Percentiles rank a stretch among this genome's conserved stretches.
Conservation (phyloP, 2,888 invertebrate genomes). For the Clunio marinus region DNA sequence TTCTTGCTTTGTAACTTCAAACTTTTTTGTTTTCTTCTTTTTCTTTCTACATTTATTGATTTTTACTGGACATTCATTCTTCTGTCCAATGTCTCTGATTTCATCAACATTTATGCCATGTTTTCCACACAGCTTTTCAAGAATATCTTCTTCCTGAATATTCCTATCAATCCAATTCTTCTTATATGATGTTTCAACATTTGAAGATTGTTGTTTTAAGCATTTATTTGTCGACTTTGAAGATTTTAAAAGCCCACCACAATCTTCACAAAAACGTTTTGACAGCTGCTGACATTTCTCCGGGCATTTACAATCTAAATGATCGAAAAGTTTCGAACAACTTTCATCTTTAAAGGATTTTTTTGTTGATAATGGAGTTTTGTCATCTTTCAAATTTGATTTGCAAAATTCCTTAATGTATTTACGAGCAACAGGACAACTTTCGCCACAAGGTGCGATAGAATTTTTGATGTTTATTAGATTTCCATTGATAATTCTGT, state of each 20-base stretch:
- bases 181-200: neutral
- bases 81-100: neutral
- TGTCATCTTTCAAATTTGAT: neutral
- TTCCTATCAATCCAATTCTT: neutral
- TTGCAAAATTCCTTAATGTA: neutral
- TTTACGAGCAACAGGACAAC: neutral
- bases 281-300: neutral
- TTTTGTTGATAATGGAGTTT: neutral
- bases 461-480: slow-evolving; percentile 11
- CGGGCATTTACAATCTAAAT: neutral
- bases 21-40: neutral
- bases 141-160: neutral
- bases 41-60: neutral
- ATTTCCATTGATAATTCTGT: slow-evolving; percentile 26
- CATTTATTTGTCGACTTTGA: neutral
- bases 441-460: slow-evolving; percentile 2
- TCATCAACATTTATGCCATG: slow-evolving; percentile 2
- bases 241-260: slow-evolving; percentile 9
- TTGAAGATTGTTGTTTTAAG: neutral
- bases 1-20: no score
- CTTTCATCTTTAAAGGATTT: no score
- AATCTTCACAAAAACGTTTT: neutral
- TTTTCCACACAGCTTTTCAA: neutral
- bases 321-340: no score
- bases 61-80: neutral